Evolutionary conservation across 2,113 vertebrate genomes (phyloP).

Genomic region (Passer montanus): DNA sequence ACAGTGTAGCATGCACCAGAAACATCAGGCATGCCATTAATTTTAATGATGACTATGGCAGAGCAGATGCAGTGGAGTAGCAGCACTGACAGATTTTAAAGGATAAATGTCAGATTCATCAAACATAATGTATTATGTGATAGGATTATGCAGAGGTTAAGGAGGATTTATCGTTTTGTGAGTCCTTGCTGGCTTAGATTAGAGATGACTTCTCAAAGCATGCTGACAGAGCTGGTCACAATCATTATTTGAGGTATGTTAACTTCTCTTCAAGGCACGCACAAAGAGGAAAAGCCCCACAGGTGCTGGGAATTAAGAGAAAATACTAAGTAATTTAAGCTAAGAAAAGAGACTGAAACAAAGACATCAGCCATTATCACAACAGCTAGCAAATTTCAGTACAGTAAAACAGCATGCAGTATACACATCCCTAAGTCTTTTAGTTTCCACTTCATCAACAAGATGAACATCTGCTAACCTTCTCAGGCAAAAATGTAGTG

Average conservation of each 20-base stretch:
- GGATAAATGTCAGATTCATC: constrained; percentile 24
- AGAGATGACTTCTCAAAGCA: neutral
- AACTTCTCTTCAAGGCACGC: neutral
- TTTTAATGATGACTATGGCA: neutral
- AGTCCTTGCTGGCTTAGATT: constrained; percentile 1
- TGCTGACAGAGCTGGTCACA: neutral
- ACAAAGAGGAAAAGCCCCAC: neutral
- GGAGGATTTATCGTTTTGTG: constrained; percentile 20
- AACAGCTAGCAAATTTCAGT: neutral
- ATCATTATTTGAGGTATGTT: neutral
- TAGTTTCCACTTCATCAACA: neutral
- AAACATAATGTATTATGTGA: neutral
- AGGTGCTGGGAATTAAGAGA: neutral
- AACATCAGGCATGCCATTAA: neutral
- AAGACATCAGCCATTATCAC: neutral
- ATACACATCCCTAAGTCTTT: neutral
- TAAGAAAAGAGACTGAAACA: neutral
- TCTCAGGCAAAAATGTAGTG: neutral
- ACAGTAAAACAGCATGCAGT: neutral
- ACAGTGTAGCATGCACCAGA: neutral
- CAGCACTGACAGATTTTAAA: neutral
- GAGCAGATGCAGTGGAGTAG: neutral
- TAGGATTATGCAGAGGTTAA: constrained; percentile 34
- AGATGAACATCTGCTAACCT: neutral
- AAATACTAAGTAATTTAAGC: neutral